Evolutionary conservation across 1,140 invertebrate species (phyloP).

Genomic region (Pissodes strobi): DNA sequence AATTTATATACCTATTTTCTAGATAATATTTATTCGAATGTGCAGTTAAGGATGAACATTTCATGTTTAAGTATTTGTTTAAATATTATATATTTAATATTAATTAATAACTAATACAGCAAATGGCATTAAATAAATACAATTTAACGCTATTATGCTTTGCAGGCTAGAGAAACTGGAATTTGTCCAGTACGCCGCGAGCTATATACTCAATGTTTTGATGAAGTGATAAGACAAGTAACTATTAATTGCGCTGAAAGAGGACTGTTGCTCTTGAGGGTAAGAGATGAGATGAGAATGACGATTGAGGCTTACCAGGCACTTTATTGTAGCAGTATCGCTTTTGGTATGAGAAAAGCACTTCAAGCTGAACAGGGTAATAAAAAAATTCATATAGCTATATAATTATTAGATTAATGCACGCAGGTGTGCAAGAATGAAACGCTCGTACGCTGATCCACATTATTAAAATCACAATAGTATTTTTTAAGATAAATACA

Average conservation of each 20-base stretch:
- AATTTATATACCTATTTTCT: conserved; percentile 12
- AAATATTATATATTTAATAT: too few species aligned
- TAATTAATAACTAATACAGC: too few species aligned
- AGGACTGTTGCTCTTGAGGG: conserved; percentile 87
- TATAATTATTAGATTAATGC: too few species aligned
- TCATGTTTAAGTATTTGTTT: too few species aligned
- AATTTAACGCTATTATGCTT: not conserved
- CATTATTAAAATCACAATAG: too few species aligned
- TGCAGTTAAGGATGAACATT: too few species aligned
- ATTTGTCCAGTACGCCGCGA: conserved; percentile 94
- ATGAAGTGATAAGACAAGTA: conserved; percentile 92
- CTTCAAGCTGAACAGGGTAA: conserved; percentile 74
- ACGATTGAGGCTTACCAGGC: conserved; percentile 93
- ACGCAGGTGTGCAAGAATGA: too few species aligned
- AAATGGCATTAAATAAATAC: too few species aligned
- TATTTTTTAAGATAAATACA: too few species aligned
- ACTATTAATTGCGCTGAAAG: conserved; percentile 97
- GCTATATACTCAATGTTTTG: conserved; percentile 96
- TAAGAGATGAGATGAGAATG: conserved; percentile 94
- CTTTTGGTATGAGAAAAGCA: conserved; percentile 98
- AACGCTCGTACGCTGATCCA: too few species aligned
- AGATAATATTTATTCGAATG: too few species aligned
- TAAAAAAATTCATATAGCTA: too few species aligned
- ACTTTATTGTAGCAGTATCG: conserved; percentile 95
- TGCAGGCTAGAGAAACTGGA: conserved; percentile 86